phyloP scores from a whole-genome alignment of 2,888 invertebrate species.

The Cremastinae sp. region DNA sequence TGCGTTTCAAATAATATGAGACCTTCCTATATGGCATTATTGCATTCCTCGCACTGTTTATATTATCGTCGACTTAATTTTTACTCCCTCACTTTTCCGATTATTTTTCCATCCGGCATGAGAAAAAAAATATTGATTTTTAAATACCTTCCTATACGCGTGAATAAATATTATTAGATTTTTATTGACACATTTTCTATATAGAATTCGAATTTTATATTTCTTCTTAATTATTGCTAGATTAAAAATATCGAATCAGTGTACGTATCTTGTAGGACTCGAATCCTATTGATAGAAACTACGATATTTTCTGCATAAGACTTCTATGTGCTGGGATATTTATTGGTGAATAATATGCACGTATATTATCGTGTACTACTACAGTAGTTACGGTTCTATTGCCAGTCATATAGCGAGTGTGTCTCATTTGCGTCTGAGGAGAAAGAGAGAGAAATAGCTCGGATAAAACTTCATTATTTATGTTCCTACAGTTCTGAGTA shows the following conservation, averaged over 20 bases:
- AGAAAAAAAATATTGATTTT: conserved; percentile 45
- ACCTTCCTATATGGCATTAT: conserved; percentile 39
- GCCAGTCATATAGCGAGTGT: conserved; percentile 38
- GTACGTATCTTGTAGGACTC: background rate
- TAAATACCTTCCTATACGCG: too few relatives aligned
- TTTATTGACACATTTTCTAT: too few relatives aligned
- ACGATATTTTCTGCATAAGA: background rate
- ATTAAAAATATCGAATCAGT: too few relatives aligned
- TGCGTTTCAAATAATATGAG: conserved; percentile 32
- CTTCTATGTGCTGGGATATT: background rate
- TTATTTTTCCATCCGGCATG: conserved; percentile 32
- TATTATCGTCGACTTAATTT: conserved; percentile 46
- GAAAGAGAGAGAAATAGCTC: conserved; percentile 41
- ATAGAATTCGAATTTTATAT: too few relatives aligned
- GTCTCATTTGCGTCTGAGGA: conserved; percentile 53
- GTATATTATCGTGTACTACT: conserved; percentile 3
- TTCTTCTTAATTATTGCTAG: too few relatives aligned
- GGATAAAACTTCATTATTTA: conserved; percentile 37
- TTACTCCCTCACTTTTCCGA: conserved; percentile 8
- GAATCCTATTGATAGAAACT: conserved; percentile 6
- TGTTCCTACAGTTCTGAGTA: conserved; percentile 19
- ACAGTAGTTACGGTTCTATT: conserved; percentile 49
- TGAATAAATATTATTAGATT: too few relatives aligned
- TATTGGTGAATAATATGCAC: background rate
- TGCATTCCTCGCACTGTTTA: conserved; percentile 3